A percentile compares a stretch with the other conserved stretches of the same genome.
phyloP scores from a whole-genome alignment of 2,113 vertebrate species.

The Tauraco erythrolophus region DNA sequence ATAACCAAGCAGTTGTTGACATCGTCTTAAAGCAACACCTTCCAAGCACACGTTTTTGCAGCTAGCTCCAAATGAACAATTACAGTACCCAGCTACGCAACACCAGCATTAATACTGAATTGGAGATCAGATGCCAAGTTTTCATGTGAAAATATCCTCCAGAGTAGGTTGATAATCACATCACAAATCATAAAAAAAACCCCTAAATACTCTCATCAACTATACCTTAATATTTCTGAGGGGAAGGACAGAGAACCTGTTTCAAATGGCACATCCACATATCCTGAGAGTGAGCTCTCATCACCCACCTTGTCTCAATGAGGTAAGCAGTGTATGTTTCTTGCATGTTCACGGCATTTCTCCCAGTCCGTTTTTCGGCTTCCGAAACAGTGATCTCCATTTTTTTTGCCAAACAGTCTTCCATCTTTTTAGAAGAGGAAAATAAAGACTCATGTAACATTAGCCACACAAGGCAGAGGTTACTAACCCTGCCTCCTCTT shows the following conservation, averaged over 20 bases:
- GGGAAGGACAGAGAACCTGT: neutral
- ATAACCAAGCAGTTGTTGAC: neutral
- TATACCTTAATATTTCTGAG: neutral
- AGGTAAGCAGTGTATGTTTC: slow-evolving; percentile 96
- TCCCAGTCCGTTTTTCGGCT: slow-evolving; percentile 92
- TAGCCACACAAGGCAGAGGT: neutral
- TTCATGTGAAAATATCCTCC: neutral
- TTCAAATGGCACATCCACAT: neutral
- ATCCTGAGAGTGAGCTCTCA: neutral
- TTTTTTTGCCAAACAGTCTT: slow-evolving; percentile 84
- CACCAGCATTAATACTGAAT: neutral
- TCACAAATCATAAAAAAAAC: neutral
- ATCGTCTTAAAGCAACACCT: neutral
- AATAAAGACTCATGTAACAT: slow-evolving; percentile 1
- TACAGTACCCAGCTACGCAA: neutral
- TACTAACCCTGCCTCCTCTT: neutral
- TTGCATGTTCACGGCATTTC: slow-evolving; percentile 92
- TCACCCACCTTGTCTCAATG: slow-evolving; percentile 89
- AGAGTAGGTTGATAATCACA: neutral
- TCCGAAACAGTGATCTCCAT: slow-evolving; percentile 94
- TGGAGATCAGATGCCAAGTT: neutral
- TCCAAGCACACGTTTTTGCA: neutral
- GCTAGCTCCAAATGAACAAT: neutral
- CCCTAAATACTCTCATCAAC: neutral
- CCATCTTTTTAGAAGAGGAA: slow-evolving; percentile 78